Base-by-base conservation (phyloP, 2,113 vertebrate genomes). In the Ceratotherium simum region DNA sequence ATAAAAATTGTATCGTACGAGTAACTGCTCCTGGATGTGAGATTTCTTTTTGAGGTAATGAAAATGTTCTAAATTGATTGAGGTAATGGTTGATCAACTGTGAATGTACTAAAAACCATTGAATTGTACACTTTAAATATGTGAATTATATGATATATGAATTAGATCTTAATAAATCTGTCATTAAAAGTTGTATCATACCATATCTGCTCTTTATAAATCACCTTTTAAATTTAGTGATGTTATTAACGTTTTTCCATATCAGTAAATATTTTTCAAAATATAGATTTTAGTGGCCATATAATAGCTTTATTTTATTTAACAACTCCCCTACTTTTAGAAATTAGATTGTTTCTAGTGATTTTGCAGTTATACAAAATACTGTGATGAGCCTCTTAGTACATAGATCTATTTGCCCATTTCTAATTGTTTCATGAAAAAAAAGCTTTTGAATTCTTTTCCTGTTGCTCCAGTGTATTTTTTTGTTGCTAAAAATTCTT, bases 231-330 rank as follows among this genome's bases (percentile, higher is more conserved):
- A 96, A 54, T 64, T 86, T 76, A 85, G 12, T 64, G 2, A 65
- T 89, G 29, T 67, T 56, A 89, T 58, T 93, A 58, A 75, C 6
- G 54, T 79, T 67, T 93, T 73, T 20, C 51, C 33, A 48, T 60
- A 31, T 78, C 46, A 83, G 23, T 76, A 75, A 51, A 56, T 75
- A 65, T 84, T 76, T 94, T 91, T 89, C 58, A 83, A 82, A 98
- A 95, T 92, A 70, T 1, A 83, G 13, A 56, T 88, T 80, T 95
- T 72, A 72, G 31, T 62, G 3, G 6, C 39, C 36, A n/a, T 56
- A 29, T 51, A 23, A 60, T 92, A 36, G 7, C 62, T 95, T 88
- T 46, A 14, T 93, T 93, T 90, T 60, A 18, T 33, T 46, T 85
- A 86, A 70, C 64, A 91, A 72, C 69, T 82, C 18, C 21, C 18